Base-by-base conservation (phyloP, 64 coral and sea anemone species). In the Pachyseris speciosa region DNA sequence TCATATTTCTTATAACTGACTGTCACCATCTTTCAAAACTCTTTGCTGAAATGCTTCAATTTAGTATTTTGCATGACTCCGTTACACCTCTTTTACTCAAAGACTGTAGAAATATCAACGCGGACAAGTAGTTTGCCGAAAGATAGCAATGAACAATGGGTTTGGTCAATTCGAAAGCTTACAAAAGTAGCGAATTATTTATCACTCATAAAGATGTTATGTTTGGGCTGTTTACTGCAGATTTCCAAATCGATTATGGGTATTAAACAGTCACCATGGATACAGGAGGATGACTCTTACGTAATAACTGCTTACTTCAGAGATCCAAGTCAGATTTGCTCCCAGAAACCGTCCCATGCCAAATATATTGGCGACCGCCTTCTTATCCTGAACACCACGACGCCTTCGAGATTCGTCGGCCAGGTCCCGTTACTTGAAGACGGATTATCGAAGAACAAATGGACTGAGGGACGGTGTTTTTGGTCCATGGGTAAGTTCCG, bases 281-380 rank as follows among this genome's bases (percentile, higher is more conserved):
- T 24, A 74, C 31, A 22, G 37, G 89, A 96, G 34, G 44, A 66
- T 8, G 69, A 69, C 83, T 41, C 64, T 40, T 88, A 88, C 67
- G 80, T 91, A 37, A 66, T 92, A 22, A 96, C 94, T 17, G 94
- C 94, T 31, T 96, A 96, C 27, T 96, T 96, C 44, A 86, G 72
- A 85, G 58, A 96, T 71, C 94, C 94, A 32, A 86, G 79, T 30
- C 71, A 85, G 8, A 74, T 96, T 4, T 96, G 89, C 26, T 44
- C 41, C 2, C 61, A 64, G 0, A 69, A 61, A 40, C 37, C 26
- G 17, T 74, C 83, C 2, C 49, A 59, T 8, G 83, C 45, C 44
- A 83, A 44, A 44, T 83, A 88, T 47, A 69, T 92, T 55, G 94
- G 94, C 4, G 94, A 96, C 29, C 65, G 76, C 17, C 84, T 96